These are phyloP conservation scores for Heteromormyrus szaboi DNA, from an alignment of 2,797 vertebrate species.

Conservation along the genomic window DNA sequence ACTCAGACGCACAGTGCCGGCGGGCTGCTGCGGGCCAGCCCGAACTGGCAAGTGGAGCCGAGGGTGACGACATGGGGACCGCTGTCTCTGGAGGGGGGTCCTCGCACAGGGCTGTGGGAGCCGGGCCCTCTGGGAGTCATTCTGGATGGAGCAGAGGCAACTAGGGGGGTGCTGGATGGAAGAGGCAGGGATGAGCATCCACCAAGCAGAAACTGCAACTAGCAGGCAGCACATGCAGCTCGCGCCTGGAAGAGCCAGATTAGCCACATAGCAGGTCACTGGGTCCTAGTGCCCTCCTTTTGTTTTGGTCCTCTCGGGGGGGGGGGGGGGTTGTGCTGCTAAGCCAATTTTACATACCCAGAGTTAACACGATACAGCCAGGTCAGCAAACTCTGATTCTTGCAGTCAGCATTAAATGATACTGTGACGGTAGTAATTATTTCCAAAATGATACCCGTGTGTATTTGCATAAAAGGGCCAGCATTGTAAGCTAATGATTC, in stretches of 20 bases:
- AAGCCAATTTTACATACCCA: neutral
- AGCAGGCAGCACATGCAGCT: constrained; percentile 22
- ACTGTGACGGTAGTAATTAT: neutral
- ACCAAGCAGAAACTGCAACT: constrained; percentile 24
- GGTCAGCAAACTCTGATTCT: neutral
- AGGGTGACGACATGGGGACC: neutral
- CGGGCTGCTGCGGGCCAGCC: constrained; percentile 31
- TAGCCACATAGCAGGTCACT: constrained; percentile 28
- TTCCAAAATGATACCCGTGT: neutral
- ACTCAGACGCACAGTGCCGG: constrained; percentile 25
- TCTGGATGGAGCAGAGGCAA: constrained; percentile 1
- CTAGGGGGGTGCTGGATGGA: neutral
- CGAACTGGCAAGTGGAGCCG: constrained; percentile 15
- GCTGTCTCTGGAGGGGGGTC: constrained; percentile 30
- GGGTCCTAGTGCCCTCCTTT: constrained; percentile 53
- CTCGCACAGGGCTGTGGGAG: constrained; percentile 23
- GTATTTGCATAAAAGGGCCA: neutral
- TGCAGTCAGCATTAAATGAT: neutral
- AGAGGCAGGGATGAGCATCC: constrained; percentile 33
- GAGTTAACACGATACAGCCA: neutral
- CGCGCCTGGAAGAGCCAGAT: constrained; percentile 2
- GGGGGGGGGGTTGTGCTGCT: too few relatives aligned
- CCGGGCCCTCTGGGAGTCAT: constrained; percentile 27
- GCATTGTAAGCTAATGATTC: neutral
- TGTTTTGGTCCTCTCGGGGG: neutral